Conservation (phyloP, 2,888 invertebrate species). For the Panorpa germanica region DNA sequence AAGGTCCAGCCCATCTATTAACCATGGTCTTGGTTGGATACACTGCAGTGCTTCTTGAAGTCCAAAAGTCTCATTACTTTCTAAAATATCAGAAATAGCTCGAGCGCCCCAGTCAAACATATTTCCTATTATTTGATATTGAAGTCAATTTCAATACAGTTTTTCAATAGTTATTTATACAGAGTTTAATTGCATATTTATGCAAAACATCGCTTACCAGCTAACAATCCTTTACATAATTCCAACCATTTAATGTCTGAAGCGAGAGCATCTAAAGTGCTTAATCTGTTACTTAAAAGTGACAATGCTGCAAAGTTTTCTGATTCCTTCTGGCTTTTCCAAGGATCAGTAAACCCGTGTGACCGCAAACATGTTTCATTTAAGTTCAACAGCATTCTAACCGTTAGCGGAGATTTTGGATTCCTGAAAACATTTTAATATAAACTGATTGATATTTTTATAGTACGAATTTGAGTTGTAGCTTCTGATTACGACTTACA, state of each 20-base stretch:
- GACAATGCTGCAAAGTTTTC: constrained; percentile 71
- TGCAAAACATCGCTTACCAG: constrained; percentile 23
- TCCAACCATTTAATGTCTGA: constrained; percentile 40
- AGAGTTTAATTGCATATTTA: constrained; percentile 2
- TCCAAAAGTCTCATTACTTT: constrained; percentile 50
- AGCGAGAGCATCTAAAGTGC: constrained; percentile 46
- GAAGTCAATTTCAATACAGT: constrained; percentile 3
- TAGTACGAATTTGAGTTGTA: background rate
- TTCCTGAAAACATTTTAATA: constrained; percentile 12
- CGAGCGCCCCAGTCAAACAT: constrained; percentile 97
- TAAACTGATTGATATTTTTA: constrained; percentile 13
- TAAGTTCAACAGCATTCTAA: constrained; percentile 76
- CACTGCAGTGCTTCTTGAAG: constrained; percentile 64
- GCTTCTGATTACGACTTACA: background rate
- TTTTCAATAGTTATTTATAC: constrained; percentile 15
- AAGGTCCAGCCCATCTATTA: constrained; percentile 67
- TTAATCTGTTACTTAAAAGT: constrained; percentile 44
- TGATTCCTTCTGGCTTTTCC: constrained; percentile 63
- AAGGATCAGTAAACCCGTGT: constrained; percentile 83
- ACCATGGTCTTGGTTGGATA: constrained; percentile 83
- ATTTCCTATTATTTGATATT: constrained; percentile 52
- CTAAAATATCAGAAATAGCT: constrained; percentile 70
- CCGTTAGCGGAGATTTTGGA: constrained; percentile 35
- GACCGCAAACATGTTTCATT: constrained; percentile 82
- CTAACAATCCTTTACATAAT: constrained; percentile 43